phyloP scores from a whole-genome alignment of 2,888 invertebrate genomes.

The Acanthosepion lycidas region DNA sequence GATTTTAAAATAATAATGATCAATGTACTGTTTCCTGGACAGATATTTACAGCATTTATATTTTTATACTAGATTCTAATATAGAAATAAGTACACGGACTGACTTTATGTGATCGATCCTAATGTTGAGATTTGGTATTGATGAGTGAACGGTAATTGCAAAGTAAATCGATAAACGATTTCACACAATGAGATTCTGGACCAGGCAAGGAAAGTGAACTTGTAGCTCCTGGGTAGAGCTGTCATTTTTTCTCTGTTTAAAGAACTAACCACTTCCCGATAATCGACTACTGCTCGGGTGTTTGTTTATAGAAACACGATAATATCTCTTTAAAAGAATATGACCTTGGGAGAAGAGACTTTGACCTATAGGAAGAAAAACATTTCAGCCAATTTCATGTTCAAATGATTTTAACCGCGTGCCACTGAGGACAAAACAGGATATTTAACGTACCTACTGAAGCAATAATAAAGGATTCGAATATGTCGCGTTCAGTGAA shows the following conservation, averaged over 20 bases:
- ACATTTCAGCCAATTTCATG: no score
- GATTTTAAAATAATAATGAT: neutral
- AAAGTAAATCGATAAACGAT: neutral
- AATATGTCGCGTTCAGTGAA: no score
- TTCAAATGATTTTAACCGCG: no score
- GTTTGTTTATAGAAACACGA: no score
- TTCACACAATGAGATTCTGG: neutral
- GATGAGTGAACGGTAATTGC: neutral
- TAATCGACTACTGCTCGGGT: no score
- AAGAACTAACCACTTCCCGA: neutral
- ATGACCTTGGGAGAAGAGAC: no score
- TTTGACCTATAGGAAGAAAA: no score
- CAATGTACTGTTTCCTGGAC: neutral
- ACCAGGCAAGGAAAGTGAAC: neutral
- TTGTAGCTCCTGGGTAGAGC: neutral
- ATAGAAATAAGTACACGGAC: neutral
- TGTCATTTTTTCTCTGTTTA: neutral
- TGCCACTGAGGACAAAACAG: no score
- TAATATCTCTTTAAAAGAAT: no score
- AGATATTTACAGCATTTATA: neutral
- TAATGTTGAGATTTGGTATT: neutral
- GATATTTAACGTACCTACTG: no score
- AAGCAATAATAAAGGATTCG: no score
- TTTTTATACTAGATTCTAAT: neutral
- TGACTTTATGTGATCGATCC: neutral